Evolutionary conservation across 2,888 invertebrate species (phyloP).

Genomic region (Noctua janthina): DNA sequence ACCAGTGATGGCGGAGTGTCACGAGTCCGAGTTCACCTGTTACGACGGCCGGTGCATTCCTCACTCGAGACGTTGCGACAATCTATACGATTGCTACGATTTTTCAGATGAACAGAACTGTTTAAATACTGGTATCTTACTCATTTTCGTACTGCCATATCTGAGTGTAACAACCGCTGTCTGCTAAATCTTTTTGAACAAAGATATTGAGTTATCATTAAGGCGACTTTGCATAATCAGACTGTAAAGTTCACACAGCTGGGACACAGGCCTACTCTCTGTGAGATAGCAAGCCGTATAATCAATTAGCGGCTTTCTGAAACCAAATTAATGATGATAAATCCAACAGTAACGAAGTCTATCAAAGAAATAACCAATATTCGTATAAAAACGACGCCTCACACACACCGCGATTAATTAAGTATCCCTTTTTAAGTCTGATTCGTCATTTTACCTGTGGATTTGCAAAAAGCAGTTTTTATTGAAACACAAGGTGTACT

Average conservation of each 20-base stretch:
- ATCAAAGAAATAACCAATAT: not conserved
- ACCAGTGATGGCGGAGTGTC: conserved; percentile 86
- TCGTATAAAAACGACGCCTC: not conserved
- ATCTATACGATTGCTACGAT: conserved; percentile 97
- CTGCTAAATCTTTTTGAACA: not conserved
- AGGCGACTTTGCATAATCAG: not conserved
- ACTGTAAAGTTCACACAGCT: not conserved
- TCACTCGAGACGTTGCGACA: conserved; percentile 95
- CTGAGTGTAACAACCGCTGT: conserved; percentile 55
- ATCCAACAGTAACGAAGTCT: not conserved
- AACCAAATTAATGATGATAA: not conserved
- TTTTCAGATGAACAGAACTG: conserved; percentile 97
- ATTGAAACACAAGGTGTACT: not conserved
- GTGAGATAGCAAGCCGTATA: not conserved
- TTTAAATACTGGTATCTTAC: conserved; percentile 90
- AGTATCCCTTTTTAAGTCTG: not conserved
- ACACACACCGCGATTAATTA: not conserved
- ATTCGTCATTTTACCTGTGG: not conserved
- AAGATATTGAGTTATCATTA: not conserved
- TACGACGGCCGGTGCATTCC: conserved; percentile 95
- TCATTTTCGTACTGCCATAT: conserved; percentile 46
- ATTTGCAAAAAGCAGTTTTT: not conserved
- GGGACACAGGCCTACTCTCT: not conserved
- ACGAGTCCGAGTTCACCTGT: conserved; percentile 93
- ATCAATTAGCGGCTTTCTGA: not conserved